Evolutionary conservation across 2,113 vertebrate species (phyloP).

Genomic region (Neolamprologus caudopunctatus): DNA sequence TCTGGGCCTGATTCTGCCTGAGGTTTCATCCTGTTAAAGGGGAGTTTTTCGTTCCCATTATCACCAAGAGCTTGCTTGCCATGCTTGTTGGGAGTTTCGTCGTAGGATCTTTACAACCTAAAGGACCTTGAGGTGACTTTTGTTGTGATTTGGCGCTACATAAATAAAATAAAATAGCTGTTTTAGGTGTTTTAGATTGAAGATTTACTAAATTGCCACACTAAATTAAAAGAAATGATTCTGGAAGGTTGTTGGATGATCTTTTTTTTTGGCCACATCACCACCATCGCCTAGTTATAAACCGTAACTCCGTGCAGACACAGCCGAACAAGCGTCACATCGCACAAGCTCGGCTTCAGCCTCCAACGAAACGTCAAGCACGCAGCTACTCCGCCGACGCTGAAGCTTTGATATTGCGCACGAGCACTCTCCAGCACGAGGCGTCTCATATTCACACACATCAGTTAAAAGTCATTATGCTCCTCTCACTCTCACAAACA

Average conservation of each 20-base stretch:
- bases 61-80: background rate
- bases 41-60: background rate
- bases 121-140: background rate
- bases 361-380: background rate
- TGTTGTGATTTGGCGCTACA: background rate
- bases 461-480: slow-evolving; percentile 62
- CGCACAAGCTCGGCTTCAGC: background rate
- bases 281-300: background rate
- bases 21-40: background rate
- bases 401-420: slow-evolving; percentile 23
- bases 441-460: slow-evolving; percentile 42
- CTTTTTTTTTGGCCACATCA: background rate
- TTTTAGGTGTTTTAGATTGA: background rate
- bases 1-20: background rate
- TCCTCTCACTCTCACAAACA: slow-evolving; percentile 40
- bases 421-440: background rate
- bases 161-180: background rate
- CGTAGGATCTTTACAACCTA: background rate
- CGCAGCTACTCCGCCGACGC: background rate
- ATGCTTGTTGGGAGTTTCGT: background rate
- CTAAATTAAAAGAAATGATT: background rate
- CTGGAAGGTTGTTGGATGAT: background rate
- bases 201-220: background rate
- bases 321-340: background rate
- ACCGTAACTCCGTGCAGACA: background rate